phyloP scores from a whole-genome alignment of 1,140 invertebrate species.

The Telenomus remus region DNA sequence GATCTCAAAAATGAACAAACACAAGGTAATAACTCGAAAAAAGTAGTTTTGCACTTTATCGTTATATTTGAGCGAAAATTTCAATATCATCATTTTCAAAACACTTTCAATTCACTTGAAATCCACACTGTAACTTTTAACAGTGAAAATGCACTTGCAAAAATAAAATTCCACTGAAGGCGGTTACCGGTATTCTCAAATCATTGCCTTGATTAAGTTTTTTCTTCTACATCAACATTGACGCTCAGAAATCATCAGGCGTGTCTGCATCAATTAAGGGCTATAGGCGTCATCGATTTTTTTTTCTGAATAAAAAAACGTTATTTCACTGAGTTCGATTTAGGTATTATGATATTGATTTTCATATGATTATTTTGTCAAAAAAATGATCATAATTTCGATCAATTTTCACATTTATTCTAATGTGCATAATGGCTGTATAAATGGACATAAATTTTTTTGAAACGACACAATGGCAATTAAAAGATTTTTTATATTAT shows the following conservation, averaged over 20 bases:
- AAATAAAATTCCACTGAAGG: no score
- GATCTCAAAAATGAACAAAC: slow-evolving; percentile 36
- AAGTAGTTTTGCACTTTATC: slow-evolving; percentile 31
- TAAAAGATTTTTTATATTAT: slow-evolving; percentile 6
- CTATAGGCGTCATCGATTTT: slow-evolving; percentile 25
- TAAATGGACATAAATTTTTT: no score
- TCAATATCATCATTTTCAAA: slow-evolving; percentile 39
- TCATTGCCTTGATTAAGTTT: slow-evolving; percentile 51
- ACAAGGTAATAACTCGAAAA: slow-evolving; percentile 29
- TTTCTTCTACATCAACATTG: slow-evolving; percentile 44
- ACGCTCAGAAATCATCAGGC: slow-evolving; percentile 52
- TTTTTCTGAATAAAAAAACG: neutral
- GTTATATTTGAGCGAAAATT: slow-evolving; percentile 36
- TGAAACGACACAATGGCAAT: neutral
- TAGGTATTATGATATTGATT: no score
- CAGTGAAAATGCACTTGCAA: slow-evolving; percentile 17
- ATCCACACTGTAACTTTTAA: no score
- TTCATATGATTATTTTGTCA: no score
- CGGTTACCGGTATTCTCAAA: slow-evolving; percentile 32
- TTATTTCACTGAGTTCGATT: no score
- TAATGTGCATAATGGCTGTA: neutral
- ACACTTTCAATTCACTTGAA: slow-evolving; percentile 30
- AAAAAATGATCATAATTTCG: no score
- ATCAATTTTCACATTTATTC: no score
- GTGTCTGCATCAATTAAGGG: slow-evolving; percentile 41